Percentiles rank a stretch among this genome's conserved stretches.
These are phyloP conservation scores for Calyptomena viridis DNA, from an alignment of 2,113 vertebrate genomes.

Conservation along the genomic window DNA sequence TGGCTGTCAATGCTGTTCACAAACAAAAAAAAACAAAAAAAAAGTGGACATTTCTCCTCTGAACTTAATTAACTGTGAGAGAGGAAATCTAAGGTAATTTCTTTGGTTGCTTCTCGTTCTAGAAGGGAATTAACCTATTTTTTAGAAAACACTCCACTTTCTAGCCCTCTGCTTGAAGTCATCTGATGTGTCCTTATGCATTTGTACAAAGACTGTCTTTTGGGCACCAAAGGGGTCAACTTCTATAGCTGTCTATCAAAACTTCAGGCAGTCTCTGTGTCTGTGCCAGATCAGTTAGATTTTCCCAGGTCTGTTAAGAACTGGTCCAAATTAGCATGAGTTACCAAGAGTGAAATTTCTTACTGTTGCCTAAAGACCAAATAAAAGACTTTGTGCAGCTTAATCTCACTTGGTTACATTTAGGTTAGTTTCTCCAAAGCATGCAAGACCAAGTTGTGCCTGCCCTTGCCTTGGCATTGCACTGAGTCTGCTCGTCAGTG, in stretches of 20 bases:
- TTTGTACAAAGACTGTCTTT: neutral
- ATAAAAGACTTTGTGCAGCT: neutral
- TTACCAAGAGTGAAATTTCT: neutral
- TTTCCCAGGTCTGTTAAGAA: neutral
- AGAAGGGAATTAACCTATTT: neutral
- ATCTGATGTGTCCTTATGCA: neutral
- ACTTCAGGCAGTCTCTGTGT: neutral
- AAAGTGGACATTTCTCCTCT: neutral
- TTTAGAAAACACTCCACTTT: neutral
- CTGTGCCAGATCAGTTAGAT: neutral
- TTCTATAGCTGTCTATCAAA: neutral
- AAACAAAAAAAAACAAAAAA: too few species aligned
- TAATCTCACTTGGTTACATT: neutral
- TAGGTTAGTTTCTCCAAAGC: neutral
- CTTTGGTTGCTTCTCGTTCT: neutral
- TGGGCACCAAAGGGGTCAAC: neutral
- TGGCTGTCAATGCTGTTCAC: accelerated
- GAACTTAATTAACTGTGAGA: neutral
- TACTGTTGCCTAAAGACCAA: neutral
- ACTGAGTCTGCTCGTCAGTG: neutral
- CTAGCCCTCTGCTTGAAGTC: neutral
- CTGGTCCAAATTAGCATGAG: neutral
- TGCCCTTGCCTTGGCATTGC: neutral
- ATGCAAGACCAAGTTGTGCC: neutral
- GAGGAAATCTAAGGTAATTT: neutral